phyloP scores from a whole-genome alignment of 92 coral and sea anemone species.

The Actinostola sp. region DNA sequence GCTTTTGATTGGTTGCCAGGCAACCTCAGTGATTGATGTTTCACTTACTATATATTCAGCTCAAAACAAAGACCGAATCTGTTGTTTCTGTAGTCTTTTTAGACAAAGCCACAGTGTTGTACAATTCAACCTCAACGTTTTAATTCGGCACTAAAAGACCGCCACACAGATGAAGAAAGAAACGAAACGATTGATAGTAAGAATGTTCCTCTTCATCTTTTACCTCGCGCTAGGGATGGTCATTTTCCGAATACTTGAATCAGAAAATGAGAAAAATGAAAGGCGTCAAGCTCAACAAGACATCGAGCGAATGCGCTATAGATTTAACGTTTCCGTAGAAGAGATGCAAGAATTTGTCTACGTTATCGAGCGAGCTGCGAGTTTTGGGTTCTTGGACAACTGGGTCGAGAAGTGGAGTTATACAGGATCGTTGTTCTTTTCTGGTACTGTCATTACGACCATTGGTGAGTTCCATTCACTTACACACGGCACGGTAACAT shows the following conservation, averaged over 20 bases:
- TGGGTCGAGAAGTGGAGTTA: constrained; percentile 95
- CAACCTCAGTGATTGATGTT: constrained; percentile 9
- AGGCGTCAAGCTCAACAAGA: constrained; percentile 43
- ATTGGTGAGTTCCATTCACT: constrained; percentile 69
- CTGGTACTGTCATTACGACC: constrained; percentile 94
- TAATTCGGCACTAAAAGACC: no score
- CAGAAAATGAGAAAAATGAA: constrained; percentile 64
- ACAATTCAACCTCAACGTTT: no score
- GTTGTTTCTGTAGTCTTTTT: neutral
- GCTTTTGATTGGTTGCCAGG: constrained; percentile 22
- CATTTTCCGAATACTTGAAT: constrained; percentile 68
- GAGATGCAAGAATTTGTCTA: constrained; percentile 70
- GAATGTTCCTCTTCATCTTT: constrained; percentile 57
- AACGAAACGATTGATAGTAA: constrained; percentile 62
- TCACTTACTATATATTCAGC: neutral
- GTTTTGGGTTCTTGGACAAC: constrained; percentile 56
- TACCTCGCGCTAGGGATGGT: constrained; percentile 77
- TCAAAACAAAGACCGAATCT: constrained; percentile 3
- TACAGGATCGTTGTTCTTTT: constrained; percentile 88
- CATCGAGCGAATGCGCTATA: constrained; percentile 48
- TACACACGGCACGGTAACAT: neutral
- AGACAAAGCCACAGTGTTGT: no score
- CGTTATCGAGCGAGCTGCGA: constrained; percentile 61
- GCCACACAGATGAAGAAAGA: constrained; percentile 68
- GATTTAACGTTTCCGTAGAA: constrained; percentile 62